Evolutionary conservation across 2,888 invertebrate genomes (phyloP), one percentile per base, ranked within the genome.

Genomic region (Exocentrus adspersus): DNA sequence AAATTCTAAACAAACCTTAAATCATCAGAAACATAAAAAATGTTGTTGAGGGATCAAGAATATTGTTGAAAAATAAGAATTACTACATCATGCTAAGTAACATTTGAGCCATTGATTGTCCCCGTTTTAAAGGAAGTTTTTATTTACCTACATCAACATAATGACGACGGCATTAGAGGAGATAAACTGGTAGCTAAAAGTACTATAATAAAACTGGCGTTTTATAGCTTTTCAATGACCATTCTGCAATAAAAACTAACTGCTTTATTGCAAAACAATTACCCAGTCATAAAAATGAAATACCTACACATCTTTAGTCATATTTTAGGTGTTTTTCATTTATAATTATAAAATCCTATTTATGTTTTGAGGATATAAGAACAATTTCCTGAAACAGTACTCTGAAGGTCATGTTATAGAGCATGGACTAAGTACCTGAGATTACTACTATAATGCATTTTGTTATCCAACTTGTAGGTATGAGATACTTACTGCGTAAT

Each of bases 221-320:
- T 70, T 70, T 70, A 70, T 63, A 46, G 70, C 68, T 60, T 70
- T 68, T 64, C 65, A 62, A 62, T 68, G 65, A 65, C 53, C 45
- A 24, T 64, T 30, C 56, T 45, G 51, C 52, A 59, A 58, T 68
- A 70, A 68, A 70, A 70, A 67, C 61, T 67, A 70, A 65, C 62
- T 51, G 28, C 54, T 43, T 24, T 54, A 43, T 17, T 43, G 54
- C 43, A 17, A 9, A 54, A 54, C 43, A 43, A 54, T 54, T 54
- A 30, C 28, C 43, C 54, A 42, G 20, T 43, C 30, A 37, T 54
- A 54, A 43, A 54, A 54, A 54, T 37, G n/a, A 54, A 54, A 28
- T 54, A 43, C 9, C 14, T 12, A 19, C 7, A n/a, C 16, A 14
- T 48, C 14, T n/a, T 21, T 14, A 17, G 21, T 28, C 2, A 28